A percentile compares a stretch with the other conserved stretches of the same genome.
Conservation (phyloP, 2,113 vertebrate species). For the Pseudorectes ferrugineus region DNA sequence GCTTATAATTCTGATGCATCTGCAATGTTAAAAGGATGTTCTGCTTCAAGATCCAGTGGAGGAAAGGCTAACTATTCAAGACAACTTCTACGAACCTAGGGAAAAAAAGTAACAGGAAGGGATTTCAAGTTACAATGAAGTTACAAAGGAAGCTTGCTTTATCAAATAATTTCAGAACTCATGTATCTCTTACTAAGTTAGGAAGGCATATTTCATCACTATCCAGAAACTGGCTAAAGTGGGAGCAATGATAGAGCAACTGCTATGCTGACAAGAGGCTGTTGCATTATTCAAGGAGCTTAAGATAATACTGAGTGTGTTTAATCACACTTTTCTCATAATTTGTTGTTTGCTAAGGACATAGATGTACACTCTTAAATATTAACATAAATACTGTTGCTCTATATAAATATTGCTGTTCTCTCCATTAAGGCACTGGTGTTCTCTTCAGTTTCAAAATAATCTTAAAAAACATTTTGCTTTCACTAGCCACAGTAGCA, state of each 20-base stretch:
- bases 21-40: background rate
- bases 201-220: background rate
- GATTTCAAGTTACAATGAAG: background rate
- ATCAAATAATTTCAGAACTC: background rate
- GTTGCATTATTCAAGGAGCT: background rate
- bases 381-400: background rate
- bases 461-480: background rate
- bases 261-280: background rate
- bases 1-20: background rate
- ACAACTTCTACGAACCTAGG: background rate
- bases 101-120: background rate
- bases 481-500: background rate
- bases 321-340: background rate
- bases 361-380: background rate
- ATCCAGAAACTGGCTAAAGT: background rate
- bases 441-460: background rate
- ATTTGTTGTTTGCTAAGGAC: background rate
- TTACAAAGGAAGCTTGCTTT: background rate
- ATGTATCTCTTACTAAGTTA: background rate
- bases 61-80: background rate
- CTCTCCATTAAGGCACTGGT: background rate
- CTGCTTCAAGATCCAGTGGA: background rate
- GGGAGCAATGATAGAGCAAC: background rate
- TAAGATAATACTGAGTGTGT: background rate
- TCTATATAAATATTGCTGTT: background rate